A percentile compares a stretch with the other conserved stretches of the same genome.
Evolutionary conservation across 2,888 invertebrate species (phyloP).

Genomic region (Masnerella sp.): DNA sequence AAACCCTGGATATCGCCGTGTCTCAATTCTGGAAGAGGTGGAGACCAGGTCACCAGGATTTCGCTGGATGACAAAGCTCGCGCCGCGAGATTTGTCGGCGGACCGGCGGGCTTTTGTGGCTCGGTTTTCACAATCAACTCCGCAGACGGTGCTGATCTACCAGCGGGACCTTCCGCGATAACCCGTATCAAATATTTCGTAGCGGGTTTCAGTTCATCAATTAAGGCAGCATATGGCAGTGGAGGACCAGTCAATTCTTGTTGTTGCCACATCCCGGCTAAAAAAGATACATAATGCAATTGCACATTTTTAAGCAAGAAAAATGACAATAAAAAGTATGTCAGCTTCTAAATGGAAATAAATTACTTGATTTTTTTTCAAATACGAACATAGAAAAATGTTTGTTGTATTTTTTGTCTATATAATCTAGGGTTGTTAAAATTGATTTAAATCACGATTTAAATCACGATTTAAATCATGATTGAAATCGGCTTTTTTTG

Average conservation of each 20-base stretch:
- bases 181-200: constrained; percentile 85
- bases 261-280: constrained; percentile 82
- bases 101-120: constrained; percentile 85
- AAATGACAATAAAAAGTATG: too few species aligned
- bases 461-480: too few species aligned
- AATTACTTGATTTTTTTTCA: too few species aligned
- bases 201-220: constrained; percentile 85
- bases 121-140: constrained; percentile 83
- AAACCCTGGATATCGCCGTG: constrained; percentile 88
- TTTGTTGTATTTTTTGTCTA: too few species aligned
- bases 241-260: constrained; percentile 83
- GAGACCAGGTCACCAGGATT: constrained; percentile 85
- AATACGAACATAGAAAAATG: too few species aligned
- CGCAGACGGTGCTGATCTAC: constrained; percentile 83
- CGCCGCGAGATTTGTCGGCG: constrained; percentile 83
- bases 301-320: too few species aligned
- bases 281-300: too few species aligned
- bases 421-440: too few species aligned
- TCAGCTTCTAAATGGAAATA: too few species aligned
- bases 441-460: too few species aligned
- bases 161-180: constrained; percentile 86
- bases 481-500: too few species aligned
- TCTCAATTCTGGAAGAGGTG: constrained; percentile 83
- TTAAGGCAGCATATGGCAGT: constrained; percentile 81
- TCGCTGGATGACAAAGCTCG: constrained; percentile 86